Evolutionary conservation across 2,888 invertebrate genomes (phyloP), one percentile per base, ranked within the genome.

Genomic region (Horisme vitalbata): DNA sequence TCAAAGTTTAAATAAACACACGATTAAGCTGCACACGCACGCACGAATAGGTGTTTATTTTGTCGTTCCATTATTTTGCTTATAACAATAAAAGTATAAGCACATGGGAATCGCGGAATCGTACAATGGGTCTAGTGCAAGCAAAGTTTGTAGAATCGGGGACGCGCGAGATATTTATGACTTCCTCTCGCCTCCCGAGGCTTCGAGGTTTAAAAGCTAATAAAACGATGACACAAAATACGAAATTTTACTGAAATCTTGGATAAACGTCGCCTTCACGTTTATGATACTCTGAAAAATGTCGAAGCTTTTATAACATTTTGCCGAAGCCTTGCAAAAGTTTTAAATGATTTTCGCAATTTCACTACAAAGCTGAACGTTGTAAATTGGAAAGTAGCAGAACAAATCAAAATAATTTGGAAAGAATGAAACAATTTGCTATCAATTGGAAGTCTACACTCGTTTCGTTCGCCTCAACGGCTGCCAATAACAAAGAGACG

Each of bases 151-250:
- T 63, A 65, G 71, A 61, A 75, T 80, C 75, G 74, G 70, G 78
- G 78, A 75, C 76, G 78, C 76, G 77, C 63, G 64, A 71, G 74
- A 80, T 79, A 82, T 82, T 82, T 83, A 82, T 71, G 79, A 72
- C 82, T 80, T 83, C 82, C 82, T 74, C 65, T 61, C 62, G 58
- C 66, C 68, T 75, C 69, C 68, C 68, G 65, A 68, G 69, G 68
- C 77, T 74, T 77, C 71, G 65, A 64, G 72, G 70, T 75, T 80
- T 78, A 77, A 77, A 77, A 73, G 79, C 78, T 78, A 78, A 80
- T 76, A 79, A 81, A 81, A 80, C 72, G 75, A 71, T 75, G 72
- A 76, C 75, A 78, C 71, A 74, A 75, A 73, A 72, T 72, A 68
- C 63, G 70, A 71, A 72, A 68, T 71, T 74, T 70, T 68, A 66